Percentiles rank a stretch among this genome's conserved stretches.
Conservation (phyloP, 2,113 vertebrate genomes). For the Dicaeum eximium region DNA sequence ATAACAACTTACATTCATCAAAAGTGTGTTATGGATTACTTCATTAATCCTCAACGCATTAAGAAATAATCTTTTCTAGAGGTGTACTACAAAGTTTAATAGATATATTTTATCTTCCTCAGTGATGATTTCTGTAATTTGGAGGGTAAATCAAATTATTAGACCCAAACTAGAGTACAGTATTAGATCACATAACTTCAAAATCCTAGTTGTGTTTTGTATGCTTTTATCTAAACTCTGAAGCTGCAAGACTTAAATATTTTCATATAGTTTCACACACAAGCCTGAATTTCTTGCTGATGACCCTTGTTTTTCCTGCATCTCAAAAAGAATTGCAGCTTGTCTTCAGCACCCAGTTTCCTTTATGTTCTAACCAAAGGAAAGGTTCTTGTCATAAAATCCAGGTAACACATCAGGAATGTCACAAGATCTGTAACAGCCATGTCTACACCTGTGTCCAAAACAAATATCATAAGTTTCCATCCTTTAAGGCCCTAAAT, state of each 20-base stretch:
- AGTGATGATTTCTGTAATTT: not conserved
- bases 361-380: not conserved
- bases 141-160: not conserved
- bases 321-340: not conserved
- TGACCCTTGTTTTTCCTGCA: rapidly evolving
- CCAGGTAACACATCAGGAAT: not conserved
- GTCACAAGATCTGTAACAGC: not conserved
- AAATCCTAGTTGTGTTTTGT: not conserved
- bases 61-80: not conserved
- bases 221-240: not conserved
- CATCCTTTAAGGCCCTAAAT: not conserved
- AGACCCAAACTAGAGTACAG: not conserved
- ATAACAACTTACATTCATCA: not conserved
- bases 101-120: not conserved
- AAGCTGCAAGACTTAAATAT: not conserved
- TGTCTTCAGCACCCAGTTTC: not conserved
- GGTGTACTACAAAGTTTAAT: not conserved
- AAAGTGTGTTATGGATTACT: not conserved
- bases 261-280: not conserved
- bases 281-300: not conserved
- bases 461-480: not conserved
- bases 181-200: not conserved
- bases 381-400: not conserved
- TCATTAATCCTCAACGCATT: not conserved
- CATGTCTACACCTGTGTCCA: not conserved